These are phyloP conservation scores for Apamea crenata DNA, from an alignment of 2,888 invertebrate species.

Conservation along the genomic window DNA sequence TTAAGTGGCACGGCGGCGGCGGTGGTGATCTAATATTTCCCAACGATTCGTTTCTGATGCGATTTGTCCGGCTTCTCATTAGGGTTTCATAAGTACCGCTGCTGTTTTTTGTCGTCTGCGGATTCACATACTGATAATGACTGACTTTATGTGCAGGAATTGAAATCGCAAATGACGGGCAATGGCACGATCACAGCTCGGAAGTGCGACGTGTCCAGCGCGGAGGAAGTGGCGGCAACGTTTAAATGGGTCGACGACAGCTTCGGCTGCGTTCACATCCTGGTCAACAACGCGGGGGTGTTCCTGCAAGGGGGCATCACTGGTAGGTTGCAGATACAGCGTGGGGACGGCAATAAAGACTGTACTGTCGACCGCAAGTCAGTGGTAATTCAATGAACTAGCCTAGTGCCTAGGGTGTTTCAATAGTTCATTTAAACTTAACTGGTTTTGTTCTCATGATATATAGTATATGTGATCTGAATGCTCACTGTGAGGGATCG, in stretches of 20 bases:
- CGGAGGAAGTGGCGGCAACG: constrained; percentile 66
- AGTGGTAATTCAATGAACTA: background rate
- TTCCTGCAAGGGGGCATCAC: constrained; percentile 69
- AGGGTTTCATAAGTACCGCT: background rate
- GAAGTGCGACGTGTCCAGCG: constrained; percentile 73
- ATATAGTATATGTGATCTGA: too few relatives aligned
- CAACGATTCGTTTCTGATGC: background rate
- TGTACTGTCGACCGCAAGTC: background rate
- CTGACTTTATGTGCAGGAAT: constrained; percentile 54
- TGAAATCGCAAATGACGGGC: constrained; percentile 63
- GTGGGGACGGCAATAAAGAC: background rate
- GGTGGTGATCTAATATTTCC: background rate
- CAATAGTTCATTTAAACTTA: background rate
- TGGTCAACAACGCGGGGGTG: constrained; percentile 78
- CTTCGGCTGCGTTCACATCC: constrained; percentile 70
- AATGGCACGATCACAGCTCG: constrained; percentile 66
- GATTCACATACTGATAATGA: background rate
- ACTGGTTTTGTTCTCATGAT: background rate
- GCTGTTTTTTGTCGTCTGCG: background rate
- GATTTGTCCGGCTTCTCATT: background rate
- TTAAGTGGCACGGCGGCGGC: too few relatives aligned
- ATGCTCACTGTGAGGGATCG: background rate
- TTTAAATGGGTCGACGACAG: constrained; percentile 73
- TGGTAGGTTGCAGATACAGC: constrained; percentile 55
- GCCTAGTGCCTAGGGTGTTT: background rate